Evolutionary conservation across 2,888 invertebrate genomes (phyloP).

Genomic region (Andrena bucephala): DNA sequence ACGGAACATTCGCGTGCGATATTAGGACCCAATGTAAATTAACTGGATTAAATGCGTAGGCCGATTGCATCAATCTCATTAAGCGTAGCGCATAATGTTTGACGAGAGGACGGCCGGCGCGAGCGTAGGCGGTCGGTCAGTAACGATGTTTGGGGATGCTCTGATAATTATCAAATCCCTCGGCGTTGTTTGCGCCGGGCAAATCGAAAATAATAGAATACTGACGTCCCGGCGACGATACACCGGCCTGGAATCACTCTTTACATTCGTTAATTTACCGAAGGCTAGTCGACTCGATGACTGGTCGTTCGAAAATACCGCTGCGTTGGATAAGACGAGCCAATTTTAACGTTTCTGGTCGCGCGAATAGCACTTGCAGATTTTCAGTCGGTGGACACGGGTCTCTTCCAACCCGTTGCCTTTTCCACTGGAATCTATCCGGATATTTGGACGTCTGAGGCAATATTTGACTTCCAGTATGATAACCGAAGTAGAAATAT

Average conservation of each 20-base stretch:
- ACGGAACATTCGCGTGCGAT: slow-evolving; percentile 70
- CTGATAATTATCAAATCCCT: slow-evolving; percentile 78
- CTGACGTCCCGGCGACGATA: slow-evolving; percentile 38
- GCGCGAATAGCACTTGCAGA: neutral
- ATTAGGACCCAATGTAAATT: slow-evolving; percentile 76
- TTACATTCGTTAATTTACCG: neutral
- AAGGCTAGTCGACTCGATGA: neutral
- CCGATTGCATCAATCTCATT: slow-evolving; percentile 82
- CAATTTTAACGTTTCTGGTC: neutral
- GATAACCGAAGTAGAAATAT: slow-evolving; percentile 30
- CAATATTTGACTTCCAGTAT: slow-evolving; percentile 31
- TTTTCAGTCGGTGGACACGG: neutral
- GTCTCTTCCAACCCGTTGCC: neutral
- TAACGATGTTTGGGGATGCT: slow-evolving; percentile 80
- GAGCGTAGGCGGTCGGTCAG: slow-evolving; percentile 68
- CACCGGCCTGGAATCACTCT: neutral
- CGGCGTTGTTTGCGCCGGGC: slow-evolving; percentile 73
- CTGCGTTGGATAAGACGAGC: neutral
- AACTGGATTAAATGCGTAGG: slow-evolving; percentile 77
- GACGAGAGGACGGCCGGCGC: slow-evolving; percentile 66
- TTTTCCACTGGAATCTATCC: neutral
- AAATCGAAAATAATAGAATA: slow-evolving; percentile 79
- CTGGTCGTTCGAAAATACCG: neutral
- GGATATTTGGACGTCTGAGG: neutral
- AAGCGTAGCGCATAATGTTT: slow-evolving; percentile 78